Percentiles rank a stretch among this genome's conserved stretches.
Conservation (phyloP, 2,797 vertebrate species). For the Enteromius thamalakanensis region DNA sequence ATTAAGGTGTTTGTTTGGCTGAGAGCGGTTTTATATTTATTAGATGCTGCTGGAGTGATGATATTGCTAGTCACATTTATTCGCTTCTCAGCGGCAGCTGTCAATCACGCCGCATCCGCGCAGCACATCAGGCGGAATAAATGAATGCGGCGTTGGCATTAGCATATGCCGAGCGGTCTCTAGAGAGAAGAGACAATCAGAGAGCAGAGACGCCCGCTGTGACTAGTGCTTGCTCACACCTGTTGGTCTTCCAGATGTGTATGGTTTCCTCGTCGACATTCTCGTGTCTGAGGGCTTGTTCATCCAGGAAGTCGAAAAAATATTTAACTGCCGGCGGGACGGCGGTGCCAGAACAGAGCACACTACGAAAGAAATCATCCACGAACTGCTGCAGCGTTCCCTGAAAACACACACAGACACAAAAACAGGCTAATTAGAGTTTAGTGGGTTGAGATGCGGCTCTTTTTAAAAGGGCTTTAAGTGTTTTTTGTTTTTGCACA, state of each 20-base stretch:
- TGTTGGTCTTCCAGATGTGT: conserved; percentile 99
- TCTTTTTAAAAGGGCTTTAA: neutral
- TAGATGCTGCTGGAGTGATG: conserved; percentile 74
- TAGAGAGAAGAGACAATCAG: conserved; percentile 29
- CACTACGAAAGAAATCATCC: conserved; percentile 96
- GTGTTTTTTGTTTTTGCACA: too few relatives aligned
- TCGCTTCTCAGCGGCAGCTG: conserved; percentile 64
- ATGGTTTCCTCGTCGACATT: conserved; percentile 96
- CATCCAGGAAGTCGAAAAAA: conserved; percentile 98
- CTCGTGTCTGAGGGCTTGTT: conserved; percentile 93
- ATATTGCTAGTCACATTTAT: conserved; percentile 75
- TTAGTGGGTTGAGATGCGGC: neutral
- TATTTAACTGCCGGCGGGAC: conserved; percentile 97
- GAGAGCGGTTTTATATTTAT: conserved; percentile 79
- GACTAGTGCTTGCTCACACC: conserved; percentile 70
- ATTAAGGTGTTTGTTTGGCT: conserved; percentile 83
- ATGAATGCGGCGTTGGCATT: conserved; percentile 72
- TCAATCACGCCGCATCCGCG: conserved; percentile 77
- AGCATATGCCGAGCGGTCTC: conserved; percentile 75
- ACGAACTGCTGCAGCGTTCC: conserved; percentile 98
- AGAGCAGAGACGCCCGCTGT: conserved; percentile 24
- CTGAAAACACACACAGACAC: conserved; percentile 70
- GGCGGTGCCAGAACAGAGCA: conserved; percentile 88
- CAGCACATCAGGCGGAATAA: conserved; percentile 70
- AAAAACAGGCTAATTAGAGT: neutral